Percentiles rank a stretch among this genome's conserved stretches.
phyloP scores from a whole-genome alignment of 2,797 vertebrate species.

The Oreochromis grahami region DNA sequence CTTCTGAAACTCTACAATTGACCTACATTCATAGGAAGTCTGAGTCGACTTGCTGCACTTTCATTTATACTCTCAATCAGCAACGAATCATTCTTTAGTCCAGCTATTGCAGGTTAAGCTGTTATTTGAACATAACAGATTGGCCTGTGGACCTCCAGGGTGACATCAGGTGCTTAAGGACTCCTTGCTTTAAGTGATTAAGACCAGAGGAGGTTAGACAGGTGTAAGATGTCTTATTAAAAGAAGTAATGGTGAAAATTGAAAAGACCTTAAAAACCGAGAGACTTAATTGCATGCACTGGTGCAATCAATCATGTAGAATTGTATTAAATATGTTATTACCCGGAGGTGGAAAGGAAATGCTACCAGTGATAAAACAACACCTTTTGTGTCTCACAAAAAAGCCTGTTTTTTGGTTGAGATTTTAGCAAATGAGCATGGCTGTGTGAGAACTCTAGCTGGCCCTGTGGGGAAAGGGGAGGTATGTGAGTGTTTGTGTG shows the following conservation, averaged over 20 bases:
- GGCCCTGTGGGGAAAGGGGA: slow-evolving; percentile 17
- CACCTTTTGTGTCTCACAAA: slow-evolving; percentile 21
- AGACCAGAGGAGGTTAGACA: slow-evolving; percentile 14
- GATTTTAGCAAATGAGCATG: slow-evolving; percentile 24
- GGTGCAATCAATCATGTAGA: slow-evolving; percentile 51
- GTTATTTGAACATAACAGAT: neutral
- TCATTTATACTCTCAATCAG: neutral
- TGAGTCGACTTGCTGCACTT: neutral
- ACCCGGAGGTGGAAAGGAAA: slow-evolving; percentile 59
- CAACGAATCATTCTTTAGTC: neutral
- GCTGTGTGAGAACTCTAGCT: slow-evolving; percentile 38
- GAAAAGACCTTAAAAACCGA: slow-evolving; percentile 29
- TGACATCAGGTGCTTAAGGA: slow-evolving; percentile 11
- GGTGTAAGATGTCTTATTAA: slow-evolving; percentile 23
- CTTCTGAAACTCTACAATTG: neutral
- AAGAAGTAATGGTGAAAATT: slow-evolving; percentile 43
- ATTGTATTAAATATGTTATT: slow-evolving; percentile 59
- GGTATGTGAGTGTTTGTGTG: neutral
- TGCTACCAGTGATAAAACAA: slow-evolving; percentile 56
- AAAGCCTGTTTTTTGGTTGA: slow-evolving; percentile 15
- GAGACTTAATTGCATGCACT: slow-evolving; percentile 49
- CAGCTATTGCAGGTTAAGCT: neutral
- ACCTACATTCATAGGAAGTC: slow-evolving; percentile 31
- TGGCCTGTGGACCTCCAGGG: slow-evolving; percentile 21
- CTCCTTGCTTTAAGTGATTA: neutral